Conservation (phyloP, 2,888 invertebrate genomes). For the Archips xylosteana region DNA sequence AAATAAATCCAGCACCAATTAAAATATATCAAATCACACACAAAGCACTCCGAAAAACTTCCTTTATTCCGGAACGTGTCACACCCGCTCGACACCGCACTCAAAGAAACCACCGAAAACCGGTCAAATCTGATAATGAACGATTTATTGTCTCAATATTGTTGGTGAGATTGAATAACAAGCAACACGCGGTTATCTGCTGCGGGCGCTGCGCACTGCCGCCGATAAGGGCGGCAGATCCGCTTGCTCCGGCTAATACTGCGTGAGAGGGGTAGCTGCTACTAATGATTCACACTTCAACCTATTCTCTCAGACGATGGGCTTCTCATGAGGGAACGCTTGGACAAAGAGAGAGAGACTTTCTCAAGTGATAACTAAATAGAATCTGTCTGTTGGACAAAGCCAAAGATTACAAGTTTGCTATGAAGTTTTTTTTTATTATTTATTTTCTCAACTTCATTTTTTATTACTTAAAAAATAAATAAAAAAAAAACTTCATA, state of each 20-base stretch:
- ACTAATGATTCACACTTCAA: too few species aligned
- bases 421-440: too few species aligned
- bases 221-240: not conserved
- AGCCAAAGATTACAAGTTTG: too few species aligned
- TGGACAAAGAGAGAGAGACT: too few species aligned
- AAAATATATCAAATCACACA: not conserved
- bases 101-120: not conserved
- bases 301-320: too few species aligned
- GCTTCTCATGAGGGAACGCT: too few species aligned
- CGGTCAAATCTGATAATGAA: not conserved
- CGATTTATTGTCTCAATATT: constrained; percentile 11
- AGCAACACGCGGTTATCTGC: not conserved
- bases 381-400: too few species aligned
- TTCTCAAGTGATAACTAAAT: too few species aligned
- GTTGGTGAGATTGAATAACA: not conserved
- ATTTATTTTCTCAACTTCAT: too few species aligned
- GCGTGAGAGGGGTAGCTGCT: not conserved
- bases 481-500: too few species aligned
- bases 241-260: not conserved
- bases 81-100: not conserved
- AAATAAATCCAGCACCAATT: not conserved
- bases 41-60: too few species aligned
- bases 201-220: not conserved
- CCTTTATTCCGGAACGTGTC: not conserved
- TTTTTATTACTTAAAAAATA: too few species aligned